phyloP scores from a whole-genome alignment of 2,113 vertebrate species.

The Gymnogyps californianus region DNA sequence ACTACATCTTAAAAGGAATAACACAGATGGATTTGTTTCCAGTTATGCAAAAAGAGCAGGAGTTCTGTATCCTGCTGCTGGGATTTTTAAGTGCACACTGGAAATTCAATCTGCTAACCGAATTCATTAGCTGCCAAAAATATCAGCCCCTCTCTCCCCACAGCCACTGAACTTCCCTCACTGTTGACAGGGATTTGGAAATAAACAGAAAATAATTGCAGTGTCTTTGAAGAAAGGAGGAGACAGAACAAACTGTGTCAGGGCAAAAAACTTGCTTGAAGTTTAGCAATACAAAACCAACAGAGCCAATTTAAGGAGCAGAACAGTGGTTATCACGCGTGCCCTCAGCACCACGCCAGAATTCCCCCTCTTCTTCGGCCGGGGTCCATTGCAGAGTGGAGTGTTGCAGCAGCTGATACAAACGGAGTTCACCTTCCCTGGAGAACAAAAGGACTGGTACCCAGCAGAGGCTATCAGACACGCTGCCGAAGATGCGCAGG shows the following conservation, averaged over 20 bases:
- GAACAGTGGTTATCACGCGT: background rate
- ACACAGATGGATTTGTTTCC: constrained; percentile 17
- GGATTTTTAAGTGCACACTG: constrained; percentile 19
- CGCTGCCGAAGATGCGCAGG: constrained; percentile 90
- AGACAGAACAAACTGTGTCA: background rate
- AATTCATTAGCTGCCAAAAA: constrained; percentile 47
- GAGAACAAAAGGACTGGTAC: constrained; percentile 97
- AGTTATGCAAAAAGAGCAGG: background rate
- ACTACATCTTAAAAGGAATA: background rate
- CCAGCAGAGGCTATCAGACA: constrained; percentile 96
- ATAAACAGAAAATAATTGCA: constrained; percentile 39
- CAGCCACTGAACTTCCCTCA: constrained; percentile 26
- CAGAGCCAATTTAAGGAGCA: constrained; percentile 52
- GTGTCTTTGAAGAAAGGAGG: constrained; percentile 29
- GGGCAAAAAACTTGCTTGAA: background rate
- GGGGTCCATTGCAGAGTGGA: constrained; percentile 92
- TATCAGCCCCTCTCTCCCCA: background rate
- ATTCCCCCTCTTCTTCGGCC: constrained; percentile 81
- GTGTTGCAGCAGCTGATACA: constrained; percentile 99
- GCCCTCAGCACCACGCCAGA: background rate
- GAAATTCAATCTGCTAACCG: constrained; percentile 45
- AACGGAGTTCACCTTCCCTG: constrained; percentile 91
- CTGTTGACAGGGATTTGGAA: constrained; percentile 42
- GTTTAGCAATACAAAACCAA: constrained; percentile 62
- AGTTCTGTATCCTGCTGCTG: background rate